phyloP scores from a whole-genome alignment of 2,113 vertebrate genomes.

The Psittacula cyanocephala region DNA sequence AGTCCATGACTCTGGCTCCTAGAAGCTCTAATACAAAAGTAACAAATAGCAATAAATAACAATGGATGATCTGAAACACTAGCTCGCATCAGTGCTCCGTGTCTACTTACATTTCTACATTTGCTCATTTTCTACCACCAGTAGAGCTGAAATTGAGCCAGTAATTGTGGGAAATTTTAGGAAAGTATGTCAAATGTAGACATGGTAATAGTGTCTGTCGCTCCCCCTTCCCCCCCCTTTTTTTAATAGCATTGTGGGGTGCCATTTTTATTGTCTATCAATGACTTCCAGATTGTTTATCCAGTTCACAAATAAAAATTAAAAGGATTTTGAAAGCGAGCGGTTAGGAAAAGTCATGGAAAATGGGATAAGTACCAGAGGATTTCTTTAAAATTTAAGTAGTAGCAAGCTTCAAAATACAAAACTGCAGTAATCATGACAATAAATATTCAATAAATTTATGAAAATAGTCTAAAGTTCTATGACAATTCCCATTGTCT shows the following conservation, averaged over 20 bases:
- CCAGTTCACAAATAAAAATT: conserved; percentile 33
- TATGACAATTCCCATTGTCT: conserved; percentile 50
- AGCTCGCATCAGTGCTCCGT: neutral
- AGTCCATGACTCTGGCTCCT: neutral
- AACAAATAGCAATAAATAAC: conserved; percentile 24
- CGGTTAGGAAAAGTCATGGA: neutral
- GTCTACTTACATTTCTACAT: neutral
- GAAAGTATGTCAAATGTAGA: conserved; percentile 45
- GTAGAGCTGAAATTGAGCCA: conserved; percentile 24
- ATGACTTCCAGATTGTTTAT: conserved; percentile 60
- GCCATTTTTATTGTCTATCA: conserved; percentile 54
- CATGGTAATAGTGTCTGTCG: conserved; percentile 39
- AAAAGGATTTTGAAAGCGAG: conserved; percentile 5
- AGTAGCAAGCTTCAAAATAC: conserved; percentile 20
- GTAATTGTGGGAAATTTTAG: conserved; percentile 57
- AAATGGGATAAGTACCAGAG: conserved; percentile 17
- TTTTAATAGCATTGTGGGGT: conserved; percentile 17
- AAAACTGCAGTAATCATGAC: conserved; percentile 7
- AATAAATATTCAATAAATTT: conserved; percentile 55
- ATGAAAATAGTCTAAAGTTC: conserved; percentile 35
- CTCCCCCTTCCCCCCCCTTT: neutral
- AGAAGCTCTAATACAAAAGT: neutral
- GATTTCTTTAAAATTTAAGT: conserved; percentile 15
- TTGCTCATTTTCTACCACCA: conserved; percentile 51
- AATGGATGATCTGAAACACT: neutral